Base-by-base conservation (phyloP, 2,113 vertebrate species). In the Platanista minor region DNA sequence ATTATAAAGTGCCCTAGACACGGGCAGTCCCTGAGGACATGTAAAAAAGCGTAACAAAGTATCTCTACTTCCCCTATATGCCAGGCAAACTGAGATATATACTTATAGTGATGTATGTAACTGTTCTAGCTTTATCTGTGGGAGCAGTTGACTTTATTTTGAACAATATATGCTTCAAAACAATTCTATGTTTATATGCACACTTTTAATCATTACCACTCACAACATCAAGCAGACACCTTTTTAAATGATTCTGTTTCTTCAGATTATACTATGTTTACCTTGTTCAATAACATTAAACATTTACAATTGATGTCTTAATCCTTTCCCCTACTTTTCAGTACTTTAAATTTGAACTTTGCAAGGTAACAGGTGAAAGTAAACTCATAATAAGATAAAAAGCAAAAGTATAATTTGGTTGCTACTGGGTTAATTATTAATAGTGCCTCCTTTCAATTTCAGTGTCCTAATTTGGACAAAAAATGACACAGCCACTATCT, bases 91-190 rank as follows among this genome's bases (percentile, higher is more conserved):
- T 66, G 57, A 90, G 39, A 7, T 27, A 85, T 62, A 62, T n/a
- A 87, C 15, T 67, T 80, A n/a, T 8, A 61, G 33, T 12, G 36
- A 78, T 29, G 7, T 33, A 12, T 39, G 2, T 59, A 69, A 92
- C 33, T 84, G 2, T 71, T 52, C 86, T 49, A 93, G 57, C 29
- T 94, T 91, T 54, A 90, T 61, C 46, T 91, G 25, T 49, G 8
- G 88, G 14, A 95, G 13, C 17, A 94, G 46, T 2, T 72, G 49
- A 81, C 23, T 84, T n/a, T 96, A 86, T 93, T 88, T 82, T 83
- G 17, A 83, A 77, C 23, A 97, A 77, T 14, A 36, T 66, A 87
- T 83, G n/a, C 94, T 89, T 92, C 61, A 91, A 95, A 96, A 94
- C 49, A 97, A 91, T 86, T 90, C 39, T 71, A n/a, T 74, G 23